phyloP scores from a whole-genome alignment of 37 sponge, comb jelly and placozoan species.

The Aplysina aerophoba region DNA sequence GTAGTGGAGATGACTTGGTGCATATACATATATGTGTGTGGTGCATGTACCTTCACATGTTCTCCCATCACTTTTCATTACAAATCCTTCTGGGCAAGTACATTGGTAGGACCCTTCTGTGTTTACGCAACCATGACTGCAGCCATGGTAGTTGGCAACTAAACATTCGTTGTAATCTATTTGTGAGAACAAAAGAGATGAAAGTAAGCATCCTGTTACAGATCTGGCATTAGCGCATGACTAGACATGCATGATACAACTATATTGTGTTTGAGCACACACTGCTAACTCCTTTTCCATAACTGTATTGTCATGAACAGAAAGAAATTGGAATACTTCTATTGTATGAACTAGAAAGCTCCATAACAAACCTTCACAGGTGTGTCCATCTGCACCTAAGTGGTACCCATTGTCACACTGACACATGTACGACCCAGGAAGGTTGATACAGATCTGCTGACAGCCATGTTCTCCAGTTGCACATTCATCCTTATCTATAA shows the following conservation, averaged over 20 bases:
- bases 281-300: too few species aligned
- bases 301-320: too few species aligned
- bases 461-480: not conserved
- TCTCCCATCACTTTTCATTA: not conserved
- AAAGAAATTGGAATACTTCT: too few species aligned
- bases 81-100: constrained; percentile 1
- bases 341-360: too few species aligned
- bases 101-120: constrained; percentile 7
- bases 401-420: not conserved
- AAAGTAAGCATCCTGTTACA: too few species aligned
- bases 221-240: too few species aligned
- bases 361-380: not conserved
- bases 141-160: not conserved
- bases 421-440: not conserved
- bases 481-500: constrained; percentile 20
- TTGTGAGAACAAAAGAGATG: not conserved
- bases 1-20: too few species aligned
- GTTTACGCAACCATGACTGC: constrained; percentile 16
- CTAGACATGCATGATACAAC: too few species aligned
- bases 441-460: not conserved
- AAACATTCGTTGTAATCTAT: not conserved
- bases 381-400: not conserved
- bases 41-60: not conserved
- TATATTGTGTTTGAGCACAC: too few species aligned
- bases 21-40: not conserved